phyloP scores from a whole-genome alignment of 2,797 vertebrate genomes.

The Gastrophryne carolinensis region DNA sequence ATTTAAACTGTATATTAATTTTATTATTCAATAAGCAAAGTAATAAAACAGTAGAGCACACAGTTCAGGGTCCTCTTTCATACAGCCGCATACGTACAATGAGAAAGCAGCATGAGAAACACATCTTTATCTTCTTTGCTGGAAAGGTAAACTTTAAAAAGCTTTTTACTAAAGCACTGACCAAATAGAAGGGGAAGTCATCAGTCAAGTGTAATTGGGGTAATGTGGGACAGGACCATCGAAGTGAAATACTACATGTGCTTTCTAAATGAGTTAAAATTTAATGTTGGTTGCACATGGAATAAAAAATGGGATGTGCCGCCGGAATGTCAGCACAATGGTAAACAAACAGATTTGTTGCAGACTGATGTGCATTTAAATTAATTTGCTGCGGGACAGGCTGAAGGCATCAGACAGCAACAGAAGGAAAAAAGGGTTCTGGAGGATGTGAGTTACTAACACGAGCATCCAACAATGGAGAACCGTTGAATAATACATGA shows the following conservation, averaged over 20 bases:
- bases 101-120: neutral
- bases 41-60: neutral
- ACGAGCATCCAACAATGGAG: neutral
- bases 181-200: neutral
- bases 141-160: neutral
- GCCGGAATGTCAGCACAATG: constrained; percentile 6
- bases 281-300: constrained; percentile 14
- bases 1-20: no score
- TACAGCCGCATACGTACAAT: neutral
- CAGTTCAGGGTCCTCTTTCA: neutral
- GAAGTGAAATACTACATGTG: constrained; percentile 1
- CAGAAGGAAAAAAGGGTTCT: constrained; percentile 30
- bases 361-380: constrained; percentile 31
- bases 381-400: constrained; percentile 25
- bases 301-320: constrained; percentile 21
- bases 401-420: constrained; percentile 15
- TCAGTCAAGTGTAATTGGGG: neutral
- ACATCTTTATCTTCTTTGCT: neutral
- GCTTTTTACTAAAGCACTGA: constrained; percentile 7
- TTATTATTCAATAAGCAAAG: no score
- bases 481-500: constrained; percentile 22
- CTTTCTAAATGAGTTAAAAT: constrained; percentile 16
- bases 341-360: constrained; percentile 18
- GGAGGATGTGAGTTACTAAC: constrained; percentile 3
- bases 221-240: neutral